Conservation (phyloP, 2,113 vertebrate genomes). For the Strigops habroptila region DNA sequence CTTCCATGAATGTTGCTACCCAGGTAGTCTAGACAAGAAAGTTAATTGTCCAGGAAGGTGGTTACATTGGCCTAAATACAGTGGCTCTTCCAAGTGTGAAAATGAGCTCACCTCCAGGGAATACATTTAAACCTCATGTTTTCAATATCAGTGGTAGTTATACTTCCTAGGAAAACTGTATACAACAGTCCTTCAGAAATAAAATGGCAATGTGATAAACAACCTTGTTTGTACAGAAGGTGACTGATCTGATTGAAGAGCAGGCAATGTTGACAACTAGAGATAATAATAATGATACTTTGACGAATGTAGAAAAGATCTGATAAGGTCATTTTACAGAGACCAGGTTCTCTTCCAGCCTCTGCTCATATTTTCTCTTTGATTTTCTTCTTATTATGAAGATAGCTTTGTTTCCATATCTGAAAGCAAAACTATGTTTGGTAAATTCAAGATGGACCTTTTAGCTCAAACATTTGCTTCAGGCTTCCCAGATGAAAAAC, state of each 20-base stretch:
- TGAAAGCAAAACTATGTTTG: background rate
- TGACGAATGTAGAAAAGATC: background rate
- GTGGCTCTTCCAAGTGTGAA: background rate
- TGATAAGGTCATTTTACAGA: background rate
- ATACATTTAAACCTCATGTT: background rate
- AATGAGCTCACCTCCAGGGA: background rate
- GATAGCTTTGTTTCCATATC: background rate
- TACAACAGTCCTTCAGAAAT: background rate
- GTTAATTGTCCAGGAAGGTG: constrained; percentile 14
- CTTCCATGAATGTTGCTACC: background rate
- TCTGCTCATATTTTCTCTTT: background rate
- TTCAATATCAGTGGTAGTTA: background rate
- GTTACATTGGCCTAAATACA: constrained; percentile 4
- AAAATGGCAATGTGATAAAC: background rate
- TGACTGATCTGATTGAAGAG: background rate
- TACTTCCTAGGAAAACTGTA: background rate
- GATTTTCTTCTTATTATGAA: background rate
- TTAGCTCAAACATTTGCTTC: background rate
- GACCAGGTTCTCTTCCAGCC: background rate
- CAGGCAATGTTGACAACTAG: background rate
- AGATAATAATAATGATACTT: background rate
- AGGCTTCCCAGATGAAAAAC: background rate
- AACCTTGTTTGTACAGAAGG: background rate
- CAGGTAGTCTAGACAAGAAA: background rate
- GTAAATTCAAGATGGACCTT: background rate